These are phyloP conservation scores for Iphiclides podalirius DNA, from an alignment of 2,888 invertebrate species.

Conservation along the genomic window DNA sequence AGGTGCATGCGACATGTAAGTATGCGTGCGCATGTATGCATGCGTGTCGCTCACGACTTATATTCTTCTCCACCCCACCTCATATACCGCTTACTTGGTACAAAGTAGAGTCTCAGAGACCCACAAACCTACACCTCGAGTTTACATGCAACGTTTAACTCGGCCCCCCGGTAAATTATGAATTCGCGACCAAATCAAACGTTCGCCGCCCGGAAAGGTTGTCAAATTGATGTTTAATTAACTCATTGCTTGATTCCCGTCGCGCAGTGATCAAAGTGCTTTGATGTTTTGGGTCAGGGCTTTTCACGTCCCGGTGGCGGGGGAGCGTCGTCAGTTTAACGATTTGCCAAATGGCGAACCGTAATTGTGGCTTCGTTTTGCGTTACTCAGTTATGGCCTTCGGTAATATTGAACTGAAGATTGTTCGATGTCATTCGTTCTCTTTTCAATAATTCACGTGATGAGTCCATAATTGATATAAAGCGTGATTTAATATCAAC, in stretches of 20 bases:
- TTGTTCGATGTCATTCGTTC: background rate
- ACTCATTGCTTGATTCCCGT: conserved; percentile 55
- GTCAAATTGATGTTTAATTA: conserved; percentile 64
- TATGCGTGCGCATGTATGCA: too few relatives aligned
- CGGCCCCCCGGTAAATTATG: conserved; percentile 21
- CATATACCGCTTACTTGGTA: too few relatives aligned
- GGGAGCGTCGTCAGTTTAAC: conserved; percentile 25
- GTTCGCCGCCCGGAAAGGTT: conserved; percentile 27
- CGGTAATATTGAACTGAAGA: conserved; percentile 3
- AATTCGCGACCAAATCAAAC: conserved; percentile 23
- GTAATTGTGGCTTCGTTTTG: conserved; percentile 24
- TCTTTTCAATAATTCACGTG: too few relatives aligned
- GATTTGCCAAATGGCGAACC: conserved; percentile 26
- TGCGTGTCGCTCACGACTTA: too few relatives aligned
- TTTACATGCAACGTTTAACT: conserved; percentile 11
- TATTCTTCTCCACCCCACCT: too few relatives aligned
- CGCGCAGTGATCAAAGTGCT: conserved; percentile 51
- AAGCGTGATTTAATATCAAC: too few relatives aligned
- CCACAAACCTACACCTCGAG: conserved; percentile 3
- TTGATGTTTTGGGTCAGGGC: conserved; percentile 44
- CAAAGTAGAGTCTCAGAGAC: too few relatives aligned
- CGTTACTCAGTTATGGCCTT: conserved; percentile 1
- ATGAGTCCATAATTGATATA: too few relatives aligned
- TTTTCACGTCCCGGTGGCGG: conserved; percentile 37
- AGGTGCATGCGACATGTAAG: too few relatives aligned